A percentile compares a stretch with the other conserved stretches of the same genome.
phyloP scores from a whole-genome alignment of 2,888 invertebrate genomes.

The Lithophane socia region DNA sequence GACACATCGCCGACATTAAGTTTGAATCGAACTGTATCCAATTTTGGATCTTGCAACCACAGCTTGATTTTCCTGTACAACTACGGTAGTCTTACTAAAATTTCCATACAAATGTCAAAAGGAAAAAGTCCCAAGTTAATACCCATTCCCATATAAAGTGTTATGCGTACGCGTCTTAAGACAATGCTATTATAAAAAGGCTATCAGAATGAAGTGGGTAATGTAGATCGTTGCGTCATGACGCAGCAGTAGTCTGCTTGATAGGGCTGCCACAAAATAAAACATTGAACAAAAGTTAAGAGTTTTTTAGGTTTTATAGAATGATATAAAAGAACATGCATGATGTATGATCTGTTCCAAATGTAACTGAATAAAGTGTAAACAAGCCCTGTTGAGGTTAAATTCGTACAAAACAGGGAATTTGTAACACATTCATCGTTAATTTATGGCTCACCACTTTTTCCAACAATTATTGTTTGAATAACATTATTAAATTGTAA shows the following conservation, averaged over 20 bases:
- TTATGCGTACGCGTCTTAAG: conserved; percentile 35
- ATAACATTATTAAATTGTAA: no score
- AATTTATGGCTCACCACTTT: no score
- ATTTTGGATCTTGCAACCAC: not conserved
- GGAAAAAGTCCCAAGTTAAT: not conserved
- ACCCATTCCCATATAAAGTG: conserved; percentile 17
- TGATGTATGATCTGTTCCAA: no score
- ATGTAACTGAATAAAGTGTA: no score
- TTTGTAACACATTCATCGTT: no score
- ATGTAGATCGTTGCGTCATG: conserved; percentile 50
- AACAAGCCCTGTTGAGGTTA: no score
- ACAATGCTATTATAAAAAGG: conserved; percentile 58
- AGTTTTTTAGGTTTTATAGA: not conserved
- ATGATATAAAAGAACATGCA: no score
- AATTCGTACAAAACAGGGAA: no score
- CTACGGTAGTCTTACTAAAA: not conserved
- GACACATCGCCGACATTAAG: no score
- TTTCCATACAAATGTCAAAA: conserved; percentile 3
- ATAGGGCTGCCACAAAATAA: conserved; percentile 37
- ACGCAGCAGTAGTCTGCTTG: conserved; percentile 15
- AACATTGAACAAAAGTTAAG: not conserved
- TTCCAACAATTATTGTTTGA: no score
- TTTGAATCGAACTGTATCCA: not conserved
- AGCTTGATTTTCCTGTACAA: no score
- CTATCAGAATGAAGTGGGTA: conserved; percentile 38